phyloP scores from a whole-genome alignment of 2,888 invertebrate species.

The Netelia melanura region DNA sequence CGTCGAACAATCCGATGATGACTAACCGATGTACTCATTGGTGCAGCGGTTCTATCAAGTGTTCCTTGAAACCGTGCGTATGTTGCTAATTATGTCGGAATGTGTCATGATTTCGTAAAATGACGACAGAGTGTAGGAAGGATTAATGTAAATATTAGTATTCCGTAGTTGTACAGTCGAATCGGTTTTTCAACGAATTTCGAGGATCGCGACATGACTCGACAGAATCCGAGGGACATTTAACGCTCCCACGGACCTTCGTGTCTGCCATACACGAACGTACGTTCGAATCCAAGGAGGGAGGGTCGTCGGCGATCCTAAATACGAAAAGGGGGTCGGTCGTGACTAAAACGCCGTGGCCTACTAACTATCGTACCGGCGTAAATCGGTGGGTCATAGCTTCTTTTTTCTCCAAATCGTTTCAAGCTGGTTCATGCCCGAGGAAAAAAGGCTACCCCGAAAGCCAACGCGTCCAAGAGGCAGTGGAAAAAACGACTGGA shows the following conservation, averaged over 20 bases:
- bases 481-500: conserved; percentile 20
- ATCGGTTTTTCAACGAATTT: not conserved
- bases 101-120: no score
- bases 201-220: not conserved
- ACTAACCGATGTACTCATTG: no score
- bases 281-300: conserved; percentile 45
- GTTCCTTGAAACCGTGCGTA: no score
- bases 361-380: conserved; percentile 17
- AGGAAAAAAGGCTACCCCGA: conserved; percentile 55
- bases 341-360: conserved; percentile 27
- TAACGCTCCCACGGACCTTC: conserved; percentile 3
- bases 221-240: not conserved
- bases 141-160: no score
- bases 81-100: no score
- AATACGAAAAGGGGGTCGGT: conserved; percentile 47
- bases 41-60: no score
- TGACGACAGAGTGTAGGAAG: no score
- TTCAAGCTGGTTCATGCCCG: not conserved
- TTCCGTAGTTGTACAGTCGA: not conserved
- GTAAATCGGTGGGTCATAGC: not conserved
- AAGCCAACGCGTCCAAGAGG: conserved; percentile 45
- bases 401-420: conserved; percentile 30
- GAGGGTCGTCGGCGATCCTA: conserved; percentile 6
- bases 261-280: conserved; percentile 4
- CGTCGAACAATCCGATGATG: no score